Evolutionary conservation across 2,113 vertebrate species (phyloP).

Genomic region (Ctenomys sociabilis): DNA sequence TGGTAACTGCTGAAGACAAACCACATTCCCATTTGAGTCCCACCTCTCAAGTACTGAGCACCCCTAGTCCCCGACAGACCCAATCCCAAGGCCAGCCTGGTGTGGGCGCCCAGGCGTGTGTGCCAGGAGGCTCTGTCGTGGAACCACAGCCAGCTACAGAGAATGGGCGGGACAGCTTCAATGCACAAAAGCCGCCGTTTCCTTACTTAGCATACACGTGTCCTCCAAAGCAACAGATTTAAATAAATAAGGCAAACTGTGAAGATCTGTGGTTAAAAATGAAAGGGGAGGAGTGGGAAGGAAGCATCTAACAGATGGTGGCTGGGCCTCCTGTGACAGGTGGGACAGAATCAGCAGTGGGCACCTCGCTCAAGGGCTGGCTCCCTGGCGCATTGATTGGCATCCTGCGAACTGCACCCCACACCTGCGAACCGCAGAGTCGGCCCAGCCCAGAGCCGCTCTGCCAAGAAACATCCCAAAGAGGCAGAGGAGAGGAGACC

Average conservation of each 20-base stretch:
- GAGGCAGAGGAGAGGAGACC: neutral
- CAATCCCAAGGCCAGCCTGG: neutral
- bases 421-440: neutral
- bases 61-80: neutral
- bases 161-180: slow-evolving; percentile 41
- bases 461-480: neutral
- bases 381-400: neutral
- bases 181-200: slow-evolving; percentile 20
- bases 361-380: neutral
- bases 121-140: neutral
- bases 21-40: neutral
- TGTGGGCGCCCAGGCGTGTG: neutral
- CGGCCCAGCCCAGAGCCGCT: neutral
- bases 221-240: slow-evolving; percentile 70
- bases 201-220: slow-evolving; percentile 62
- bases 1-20: neutral
- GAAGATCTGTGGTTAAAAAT: slow-evolving; percentile 69
- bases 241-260: slow-evolving; percentile 77
- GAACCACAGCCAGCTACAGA: neutral
- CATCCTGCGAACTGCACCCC: neutral
- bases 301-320: slow-evolving; percentile 61
- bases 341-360: slow-evolving; percentile 20
- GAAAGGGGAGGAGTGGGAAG: neutral
- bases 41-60: neutral
- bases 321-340: slow-evolving; percentile 57